A percentile compares a stretch with the other conserved stretches of the same genome.
These are phyloP conservation scores for Syndactyla subalaris DNA, from an alignment of 2,797 vertebrate genomes.

Conservation along the genomic window DNA sequence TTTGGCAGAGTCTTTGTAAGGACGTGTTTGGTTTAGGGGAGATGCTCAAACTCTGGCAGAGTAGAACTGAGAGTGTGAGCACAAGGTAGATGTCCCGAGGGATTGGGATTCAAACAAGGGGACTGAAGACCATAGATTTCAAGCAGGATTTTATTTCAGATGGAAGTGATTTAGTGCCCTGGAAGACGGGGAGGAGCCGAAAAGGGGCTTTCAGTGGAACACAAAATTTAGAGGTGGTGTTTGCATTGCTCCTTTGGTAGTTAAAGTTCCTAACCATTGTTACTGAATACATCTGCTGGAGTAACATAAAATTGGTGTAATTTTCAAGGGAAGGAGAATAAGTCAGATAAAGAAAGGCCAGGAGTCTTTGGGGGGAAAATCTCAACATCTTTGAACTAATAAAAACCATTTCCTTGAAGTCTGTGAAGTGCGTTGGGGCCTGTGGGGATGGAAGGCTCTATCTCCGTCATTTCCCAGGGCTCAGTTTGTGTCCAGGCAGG, in stretches of 20 bases:
- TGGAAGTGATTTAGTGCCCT: neutral
- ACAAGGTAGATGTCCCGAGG: neutral
- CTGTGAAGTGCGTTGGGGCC: neutral
- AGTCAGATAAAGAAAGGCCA: neutral
- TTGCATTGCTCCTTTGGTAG: neutral
- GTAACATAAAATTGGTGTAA: neutral
- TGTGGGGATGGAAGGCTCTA: neutral
- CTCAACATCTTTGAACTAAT: neutral
- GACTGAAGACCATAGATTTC: neutral
- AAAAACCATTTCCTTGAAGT: neutral
- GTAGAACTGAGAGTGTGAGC: neutral
- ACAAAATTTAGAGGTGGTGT: neutral
- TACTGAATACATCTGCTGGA: neutral
- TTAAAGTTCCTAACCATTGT: neutral
- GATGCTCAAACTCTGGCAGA: neutral
- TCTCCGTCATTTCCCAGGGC: neutral
- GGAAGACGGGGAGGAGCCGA: neutral
- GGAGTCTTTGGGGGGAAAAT: neutral
- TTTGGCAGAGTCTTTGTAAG: neutral
- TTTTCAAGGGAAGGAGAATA: neutral
- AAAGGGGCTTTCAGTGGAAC: neutral
- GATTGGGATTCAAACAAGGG: accelerated
- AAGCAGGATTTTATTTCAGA: neutral
- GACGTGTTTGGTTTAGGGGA: neutral
- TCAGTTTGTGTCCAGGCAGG: neutral